Conservation (phyloP, 2,113 vertebrate species). For the Ochotona curzoniae region DNA sequence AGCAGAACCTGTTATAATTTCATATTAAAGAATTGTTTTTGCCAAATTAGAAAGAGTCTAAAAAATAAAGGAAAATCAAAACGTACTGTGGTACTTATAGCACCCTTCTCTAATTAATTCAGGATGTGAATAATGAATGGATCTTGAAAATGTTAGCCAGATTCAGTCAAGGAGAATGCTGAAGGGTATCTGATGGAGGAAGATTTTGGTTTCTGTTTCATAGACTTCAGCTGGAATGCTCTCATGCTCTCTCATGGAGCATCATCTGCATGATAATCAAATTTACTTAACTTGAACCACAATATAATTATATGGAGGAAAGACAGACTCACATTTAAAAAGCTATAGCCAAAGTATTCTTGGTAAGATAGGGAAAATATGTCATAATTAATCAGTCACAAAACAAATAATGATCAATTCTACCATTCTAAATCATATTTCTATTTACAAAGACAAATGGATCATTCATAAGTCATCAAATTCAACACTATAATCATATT, state of each 20-base stretch:
- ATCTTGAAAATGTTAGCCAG: conserved; percentile 67
- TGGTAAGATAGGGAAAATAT: too few relatives aligned
- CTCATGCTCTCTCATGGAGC: conserved; percentile 76
- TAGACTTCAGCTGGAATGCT: conserved; percentile 48
- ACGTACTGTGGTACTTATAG: background rate
- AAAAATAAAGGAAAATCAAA: background rate
- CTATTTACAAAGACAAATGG: background rate
- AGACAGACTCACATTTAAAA: too few relatives aligned
- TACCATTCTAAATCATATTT: background rate
- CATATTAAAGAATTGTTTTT: conserved; percentile 34
- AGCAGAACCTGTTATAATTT: conserved; percentile 8
- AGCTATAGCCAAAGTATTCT: too few relatives aligned
- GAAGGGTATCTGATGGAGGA: conserved; percentile 20
- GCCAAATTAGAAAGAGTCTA: background rate
- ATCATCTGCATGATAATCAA: conserved; percentile 51
- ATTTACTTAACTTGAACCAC: too few relatives aligned
- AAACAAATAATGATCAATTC: too few relatives aligned
- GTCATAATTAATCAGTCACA: too few relatives aligned
- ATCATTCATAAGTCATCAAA: background rate
- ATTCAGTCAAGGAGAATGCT: conserved; percentile 67
- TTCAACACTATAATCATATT: background rate
- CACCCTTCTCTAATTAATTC: conserved; percentile 52
- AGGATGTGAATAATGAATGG: conserved; percentile 67
- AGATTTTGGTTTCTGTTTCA: conserved; percentile 72
- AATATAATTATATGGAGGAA: too few relatives aligned